Evolutionary conservation across 1,140 invertebrate species (phyloP), one percentile per base, ranked within the genome.

Genomic region (Chymomyza costata): DNA sequence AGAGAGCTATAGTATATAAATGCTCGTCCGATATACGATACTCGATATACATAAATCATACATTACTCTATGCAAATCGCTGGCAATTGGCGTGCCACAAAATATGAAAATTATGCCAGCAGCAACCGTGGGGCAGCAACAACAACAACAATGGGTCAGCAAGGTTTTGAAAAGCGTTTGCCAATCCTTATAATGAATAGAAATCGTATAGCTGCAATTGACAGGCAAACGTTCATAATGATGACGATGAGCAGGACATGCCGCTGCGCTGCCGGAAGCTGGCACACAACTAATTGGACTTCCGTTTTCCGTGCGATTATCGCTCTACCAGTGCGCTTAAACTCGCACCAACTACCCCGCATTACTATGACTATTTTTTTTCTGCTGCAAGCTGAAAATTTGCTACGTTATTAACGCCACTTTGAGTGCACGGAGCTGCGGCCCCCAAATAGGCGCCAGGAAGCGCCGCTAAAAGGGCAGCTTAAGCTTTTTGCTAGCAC

Each of bases 241-340:
- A 62, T 58, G 18, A 52, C 11, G 32, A 34, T 10, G 8, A 34
- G n/a, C 32, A 28, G 10, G 5, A 28, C 32, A 50, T 34, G 57
- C 31, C 28, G 28, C n/a, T 18, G 55, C 47, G 25, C 16, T 51
- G 63, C 73, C 73, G 73, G 73, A 80, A 80, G 56, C 73, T 68
- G 73, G 64, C 67, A 65, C 48, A 80, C 73, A 80, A 73, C 73
- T 80, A 80, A 80, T 80, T 80, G 73, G 73, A 80, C 73, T 81
- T 80, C 73, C 73, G 73, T 80, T 73, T 65, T 66, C 64, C 73
- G 53, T 66, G 40, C 73, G 68, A 80, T 80, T 73, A 80, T 73
- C 73, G 45, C 37, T 31, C 46, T 16, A 28, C 15, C 34, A 7
- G 6, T 32, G 40, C 32, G 25, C 49, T 16, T 18, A 30, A 14